Evolutionary conservation across 2,888 invertebrate genomes (phyloP).

Genomic region (Belgica antarctica): DNA sequence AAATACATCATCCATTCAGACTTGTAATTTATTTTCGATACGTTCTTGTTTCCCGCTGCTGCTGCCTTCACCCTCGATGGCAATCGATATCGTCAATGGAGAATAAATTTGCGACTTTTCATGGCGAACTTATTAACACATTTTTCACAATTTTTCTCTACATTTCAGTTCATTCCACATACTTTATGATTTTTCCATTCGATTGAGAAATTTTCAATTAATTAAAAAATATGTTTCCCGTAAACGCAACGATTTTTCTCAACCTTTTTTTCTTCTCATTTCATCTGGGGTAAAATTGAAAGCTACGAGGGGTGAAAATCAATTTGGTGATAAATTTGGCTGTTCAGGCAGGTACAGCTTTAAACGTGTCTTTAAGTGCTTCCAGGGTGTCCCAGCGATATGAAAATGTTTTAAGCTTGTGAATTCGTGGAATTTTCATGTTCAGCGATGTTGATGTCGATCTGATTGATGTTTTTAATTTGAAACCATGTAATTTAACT

Average conservation of each 20-base stretch:
- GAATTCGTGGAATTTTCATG: too few species aligned
- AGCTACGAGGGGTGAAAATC: constrained; percentile 2
- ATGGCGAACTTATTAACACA: constrained; percentile 26
- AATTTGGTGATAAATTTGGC: too few species aligned
- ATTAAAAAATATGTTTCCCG: constrained; percentile 20
- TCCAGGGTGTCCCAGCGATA: too few species aligned
- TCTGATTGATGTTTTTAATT: too few species aligned
- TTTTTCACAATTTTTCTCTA: constrained; percentile 24
- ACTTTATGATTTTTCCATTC: constrained; percentile 33
- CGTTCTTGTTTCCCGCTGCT: background rate
- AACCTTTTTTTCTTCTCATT: background rate
- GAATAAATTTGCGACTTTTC: constrained; percentile 31
- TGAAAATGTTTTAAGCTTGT: too few species aligned
- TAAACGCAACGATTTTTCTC: background rate
- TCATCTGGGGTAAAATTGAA: constrained; percentile 2
- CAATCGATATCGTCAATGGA: background rate
- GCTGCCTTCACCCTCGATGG: background rate
- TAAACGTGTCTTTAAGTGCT: too few species aligned
- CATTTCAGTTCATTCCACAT: constrained; percentile 23
- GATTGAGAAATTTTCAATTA: constrained; percentile 25
- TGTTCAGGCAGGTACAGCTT: too few species aligned
- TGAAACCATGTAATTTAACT: too few species aligned
- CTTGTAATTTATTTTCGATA: constrained; percentile 18
- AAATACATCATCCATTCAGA: constrained; percentile 28
- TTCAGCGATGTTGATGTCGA: too few species aligned